Evolutionary conservation across 2,113 vertebrate species (phyloP), one percentile per base, ranked within the genome.

Genomic region (Mungos mungo): DNA sequence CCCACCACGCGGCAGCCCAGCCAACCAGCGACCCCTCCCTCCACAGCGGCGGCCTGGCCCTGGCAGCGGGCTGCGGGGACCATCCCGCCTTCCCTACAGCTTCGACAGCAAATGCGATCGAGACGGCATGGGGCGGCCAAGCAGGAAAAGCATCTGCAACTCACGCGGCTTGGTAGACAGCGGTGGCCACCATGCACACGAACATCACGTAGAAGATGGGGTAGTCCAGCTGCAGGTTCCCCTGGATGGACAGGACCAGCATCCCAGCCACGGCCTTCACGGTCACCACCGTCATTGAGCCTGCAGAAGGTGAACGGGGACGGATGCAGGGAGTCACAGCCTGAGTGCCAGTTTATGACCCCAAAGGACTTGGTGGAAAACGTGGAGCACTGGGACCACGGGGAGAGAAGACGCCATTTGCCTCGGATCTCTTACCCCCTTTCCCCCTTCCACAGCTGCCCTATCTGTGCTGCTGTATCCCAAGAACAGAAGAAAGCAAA

Each of bases 181-280:
- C 99, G 0, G 99, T 99, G 3, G 99, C 99, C 92, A 99, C 98
- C 99, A 99, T 99, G 98, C 99, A 99, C 93, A 99, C 99, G 54
- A 99, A 69, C 99, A 99, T 99, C 98, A 99, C 99, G 9, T 99
- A 99, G 98, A 99, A 99, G 97, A 99, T 99, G 0, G 99, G 99
- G 90, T 99, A 99, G 97, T 98, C 94, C 0, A 99, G 99, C 98
- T 99, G 99, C 94, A 99, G 97, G 93, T 88, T 97, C 5, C 99
- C 99, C 95, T 99, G 99, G 13, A 99, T 97, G 6, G 99, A 99
- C 84, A 99, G 98, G 18, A 99, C 97, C 0, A 99, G 91, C 99
- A 99, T 99, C 41, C 99, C 99, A 0, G 99, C 99, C 96, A 99
- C 99, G 0, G 99, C 99, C 97, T 99, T 99, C 97, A 99, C 99